Base-by-base conservation (phyloP, 2,113 vertebrate genomes). In the Syngnathus floridae region DNA sequence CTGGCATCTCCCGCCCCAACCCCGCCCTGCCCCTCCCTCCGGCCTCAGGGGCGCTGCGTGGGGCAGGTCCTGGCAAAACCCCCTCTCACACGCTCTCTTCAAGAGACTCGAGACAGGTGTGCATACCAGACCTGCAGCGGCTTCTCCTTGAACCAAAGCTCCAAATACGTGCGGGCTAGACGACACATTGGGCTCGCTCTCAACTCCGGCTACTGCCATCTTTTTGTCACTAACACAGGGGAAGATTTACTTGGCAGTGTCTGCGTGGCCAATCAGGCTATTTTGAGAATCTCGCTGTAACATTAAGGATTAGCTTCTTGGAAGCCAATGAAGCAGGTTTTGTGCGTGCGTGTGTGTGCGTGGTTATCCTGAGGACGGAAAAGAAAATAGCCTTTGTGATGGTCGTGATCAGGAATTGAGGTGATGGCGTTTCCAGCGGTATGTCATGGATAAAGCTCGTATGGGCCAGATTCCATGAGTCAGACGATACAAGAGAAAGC, bases 81-180 rank as follows among this genome's bases (percentile, higher is more conserved):
- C 71, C 68, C 54, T 56, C 67, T 52, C 62, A 41, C 36, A 43
- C 35, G 16, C 37, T 56, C 31, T 51, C 56, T 62, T 35, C 60
- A 52, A 76, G 71, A 75, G 70, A 55, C 73, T 80, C 49, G 73
- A 79, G 88, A 86, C 89, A 91, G 91, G 90, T 91, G 89, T 89
- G 88, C 89, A 88, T 88, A 88, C 89, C 88, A 89, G 87, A 72
- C 71, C 77, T 54, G 56, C 58, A 61, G 22, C 38, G 10, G 43
- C 38, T 61, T 41, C 38, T 41, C 37, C 41, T 21, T 43, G 46
- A 59, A 35, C 49, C 49, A 62, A 76, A 69, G 37, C 59, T 60
- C 63, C 59, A 70, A 56, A 67, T 54, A 73, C 36, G 55, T 31
- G 38, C 64, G 51, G 10, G 74, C 69, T 72, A 19, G n/a, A 1